Evolutionary conservation across 1,140 invertebrate species (phyloP).

Genomic region (Lasaia peninsularis): DNA sequence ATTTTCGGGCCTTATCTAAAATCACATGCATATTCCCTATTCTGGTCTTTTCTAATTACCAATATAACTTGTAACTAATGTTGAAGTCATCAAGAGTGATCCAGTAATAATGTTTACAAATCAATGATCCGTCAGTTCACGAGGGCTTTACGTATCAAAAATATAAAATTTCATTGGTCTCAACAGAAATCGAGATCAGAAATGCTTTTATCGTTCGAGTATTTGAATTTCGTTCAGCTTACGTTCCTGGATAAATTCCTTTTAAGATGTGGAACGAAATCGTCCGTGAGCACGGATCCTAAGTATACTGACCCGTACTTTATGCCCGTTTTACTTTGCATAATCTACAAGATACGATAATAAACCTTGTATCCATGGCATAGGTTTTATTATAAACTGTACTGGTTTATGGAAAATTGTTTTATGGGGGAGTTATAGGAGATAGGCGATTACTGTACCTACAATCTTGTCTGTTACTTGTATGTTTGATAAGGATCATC

Average conservation of each 20-base stretch:
- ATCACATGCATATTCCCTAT: too few species aligned
- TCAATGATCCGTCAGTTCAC: slow-evolving; percentile 32
- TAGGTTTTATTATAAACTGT: slow-evolving; percentile 3
- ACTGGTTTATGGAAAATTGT: slow-evolving; percentile 2
- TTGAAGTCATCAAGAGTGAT: neutral
- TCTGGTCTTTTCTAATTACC: too few species aligned
- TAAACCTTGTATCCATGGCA: neutral
- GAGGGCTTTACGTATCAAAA: slow-evolving; percentile 29
- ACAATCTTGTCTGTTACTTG: neutral
- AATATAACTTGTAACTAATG: too few species aligned
- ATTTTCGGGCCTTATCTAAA: too few species aligned
- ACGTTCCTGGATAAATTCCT: slow-evolving; percentile 55
- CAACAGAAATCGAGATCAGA: slow-evolving; percentile 52
- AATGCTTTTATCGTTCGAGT: slow-evolving; percentile 61
- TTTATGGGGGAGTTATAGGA: slow-evolving; percentile 2
- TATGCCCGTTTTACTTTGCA: slow-evolving; percentile 36
- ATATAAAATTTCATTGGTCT: slow-evolving; percentile 54
- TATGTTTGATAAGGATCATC: neutral
- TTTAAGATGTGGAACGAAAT: slow-evolving; percentile 47
- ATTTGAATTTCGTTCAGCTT: slow-evolving; percentile 62
- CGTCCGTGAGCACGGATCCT: slow-evolving; percentile 38
- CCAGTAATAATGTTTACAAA: slow-evolving; percentile 21
- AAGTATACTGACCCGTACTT: slow-evolving; percentile 48
- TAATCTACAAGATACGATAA: slow-evolving; percentile 25
- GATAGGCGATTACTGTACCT: slow-evolving; percentile 2